Evolutionary conservation across 2,888 invertebrate genomes (phyloP).

Genomic region (Oxyscelio sp.): DNA sequence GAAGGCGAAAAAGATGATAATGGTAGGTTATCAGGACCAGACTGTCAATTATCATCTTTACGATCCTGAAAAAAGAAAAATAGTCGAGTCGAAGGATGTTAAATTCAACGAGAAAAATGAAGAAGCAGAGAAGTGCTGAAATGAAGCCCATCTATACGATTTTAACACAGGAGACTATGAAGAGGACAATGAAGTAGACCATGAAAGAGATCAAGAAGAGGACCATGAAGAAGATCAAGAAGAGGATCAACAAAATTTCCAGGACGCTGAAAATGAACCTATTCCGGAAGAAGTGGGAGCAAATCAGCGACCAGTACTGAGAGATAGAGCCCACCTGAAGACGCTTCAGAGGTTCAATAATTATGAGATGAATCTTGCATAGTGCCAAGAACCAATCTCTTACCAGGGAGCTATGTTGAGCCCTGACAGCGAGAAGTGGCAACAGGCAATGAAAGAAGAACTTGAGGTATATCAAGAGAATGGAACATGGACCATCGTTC

Average conservation of each 20-base stretch:
- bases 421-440: conserved; percentile 45
- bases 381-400: conserved; percentile 32
- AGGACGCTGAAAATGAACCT: not conserved
- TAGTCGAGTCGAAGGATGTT: conserved; percentile 32
- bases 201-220: too few species aligned
- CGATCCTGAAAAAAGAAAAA: conserved; percentile 24
- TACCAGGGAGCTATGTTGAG: conserved; percentile 54
- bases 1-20: conserved; percentile 61
- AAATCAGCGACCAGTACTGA: too few species aligned
- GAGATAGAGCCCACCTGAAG: not conserved
- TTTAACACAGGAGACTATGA: too few species aligned
- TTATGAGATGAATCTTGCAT: too few species aligned
- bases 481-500: conserved; percentile 65
- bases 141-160: too few species aligned
- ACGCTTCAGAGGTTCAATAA: too few species aligned
- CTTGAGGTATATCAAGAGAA: conserved; percentile 54
- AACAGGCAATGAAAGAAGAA: conserved; percentile 61
- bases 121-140: too few species aligned
- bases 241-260: too few species aligned
- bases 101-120: too few species aligned
- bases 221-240: too few species aligned
- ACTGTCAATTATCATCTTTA: conserved; percentile 48
- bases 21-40: conserved; percentile 69
- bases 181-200: not conserved
- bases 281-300: too few species aligned